phyloP scores from a whole-genome alignment of 2,888 invertebrate genomes.

The Allolobophora icterica region DNA sequence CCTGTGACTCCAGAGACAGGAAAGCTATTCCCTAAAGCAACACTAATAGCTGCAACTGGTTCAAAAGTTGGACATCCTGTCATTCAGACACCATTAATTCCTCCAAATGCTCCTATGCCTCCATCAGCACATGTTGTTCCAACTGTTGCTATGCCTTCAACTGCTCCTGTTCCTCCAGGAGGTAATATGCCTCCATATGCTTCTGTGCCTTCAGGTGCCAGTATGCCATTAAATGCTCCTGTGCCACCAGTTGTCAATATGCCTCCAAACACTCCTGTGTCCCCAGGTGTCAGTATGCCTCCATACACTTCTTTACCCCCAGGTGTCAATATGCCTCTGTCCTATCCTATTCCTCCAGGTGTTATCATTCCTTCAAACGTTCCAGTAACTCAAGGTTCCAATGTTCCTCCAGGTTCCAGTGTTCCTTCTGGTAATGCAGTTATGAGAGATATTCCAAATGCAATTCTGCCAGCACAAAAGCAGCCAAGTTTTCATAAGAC shows the following conservation, averaged over 20 bases:
- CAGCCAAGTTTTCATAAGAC: background rate
- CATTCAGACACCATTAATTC: no score
- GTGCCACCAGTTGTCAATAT: no score
- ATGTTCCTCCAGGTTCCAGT: no score
- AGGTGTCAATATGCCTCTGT: background rate
- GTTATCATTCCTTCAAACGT: background rate
- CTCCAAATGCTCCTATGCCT: background rate
- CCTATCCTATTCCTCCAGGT: constrained; percentile 5
- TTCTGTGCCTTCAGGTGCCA: no score
- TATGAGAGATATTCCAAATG: background rate
- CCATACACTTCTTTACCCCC: no score
- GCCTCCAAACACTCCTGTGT: no score
- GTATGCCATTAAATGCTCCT: no score
- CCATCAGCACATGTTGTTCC: background rate
- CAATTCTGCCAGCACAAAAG: background rate
- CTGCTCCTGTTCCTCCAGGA: no score
- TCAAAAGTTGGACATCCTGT: background rate
- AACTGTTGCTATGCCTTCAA: no score
- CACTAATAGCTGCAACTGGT: background rate
- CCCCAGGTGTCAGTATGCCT: no score
- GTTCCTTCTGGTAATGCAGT: background rate
- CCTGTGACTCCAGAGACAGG: background rate
- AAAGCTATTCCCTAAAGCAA: background rate
- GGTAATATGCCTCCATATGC: no score
- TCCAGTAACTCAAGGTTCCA: no score